Evolutionary conservation across 2,888 invertebrate species (phyloP), one percentile per base, ranked within the genome.

Genomic region (Megamerina dolium): DNA sequence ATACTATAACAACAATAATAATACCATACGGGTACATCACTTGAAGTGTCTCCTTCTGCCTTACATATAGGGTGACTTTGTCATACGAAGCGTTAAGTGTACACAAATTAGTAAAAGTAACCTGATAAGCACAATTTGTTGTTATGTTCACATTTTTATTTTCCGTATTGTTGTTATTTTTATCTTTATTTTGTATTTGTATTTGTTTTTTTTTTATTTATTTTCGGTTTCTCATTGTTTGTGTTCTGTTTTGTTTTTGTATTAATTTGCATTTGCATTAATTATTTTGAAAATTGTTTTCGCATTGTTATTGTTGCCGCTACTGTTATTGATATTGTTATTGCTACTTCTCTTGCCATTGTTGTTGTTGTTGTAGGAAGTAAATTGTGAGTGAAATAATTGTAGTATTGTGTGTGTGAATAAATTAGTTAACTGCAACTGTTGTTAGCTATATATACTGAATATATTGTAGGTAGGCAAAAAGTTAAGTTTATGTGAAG

Each of bases 21-120:
- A n/a, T n/a, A n/a, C n/a, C n/a, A n/a, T n/a, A n/a, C 10, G 23
- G 23, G 23, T 8, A 10, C 23, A 8, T 8, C 6, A 23, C 10
- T 23, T 10, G 23, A 23, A 23, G 23, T 23, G 23, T 23, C 8
- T n/a, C n/a, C n/a, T 23, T 23, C 23, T 8, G 23, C 9, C 4
- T 18, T 34, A 12, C 34, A 18, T 34, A 8, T 32, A 43, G 43
- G 38, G 43, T 31, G 18, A 34, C 37, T 38, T 38, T 43, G 38
- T 38, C 34, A 38, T 43, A 38, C 34, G 38, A 43, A 43, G 43
- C 43, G 43, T 38, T 43, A 43, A 43, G 38, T 38, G 43, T 43
- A 43, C 43, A 43, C 43, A 43, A 43, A 38, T 43, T 43, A 43
- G 43, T 43, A 38, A n/a, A 29, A 38, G 38, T 43, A 38, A 43